Conservation (phyloP, 2,113 vertebrate species). For the Salvelinus fontinalis region DNA sequence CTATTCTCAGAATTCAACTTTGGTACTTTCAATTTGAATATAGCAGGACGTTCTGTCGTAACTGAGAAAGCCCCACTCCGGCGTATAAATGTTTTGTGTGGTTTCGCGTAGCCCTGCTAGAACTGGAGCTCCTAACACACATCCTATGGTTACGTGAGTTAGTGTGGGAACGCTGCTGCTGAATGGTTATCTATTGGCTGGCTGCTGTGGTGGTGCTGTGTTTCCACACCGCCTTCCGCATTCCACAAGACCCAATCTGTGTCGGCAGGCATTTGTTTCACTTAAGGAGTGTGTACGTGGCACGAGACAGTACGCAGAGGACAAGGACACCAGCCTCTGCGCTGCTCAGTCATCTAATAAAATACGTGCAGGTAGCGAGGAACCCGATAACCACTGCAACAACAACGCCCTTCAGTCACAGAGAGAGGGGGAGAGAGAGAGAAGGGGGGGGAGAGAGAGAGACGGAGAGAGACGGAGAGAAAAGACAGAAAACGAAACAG, state of each 20-base stretch:
- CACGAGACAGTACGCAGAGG: conserved; percentile 19
- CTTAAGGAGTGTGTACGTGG: conserved; percentile 5
- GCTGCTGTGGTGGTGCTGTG: neutral
- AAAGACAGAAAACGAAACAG: no score
- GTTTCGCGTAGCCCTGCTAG: no score
- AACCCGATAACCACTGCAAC: neutral
- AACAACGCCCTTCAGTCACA: conserved; percentile 16
- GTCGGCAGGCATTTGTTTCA: conserved; percentile 23
- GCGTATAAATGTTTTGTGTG: neutral
- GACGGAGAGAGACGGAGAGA: no score
- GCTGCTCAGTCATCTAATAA: conserved; percentile 21
- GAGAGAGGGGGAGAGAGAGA: neutral
- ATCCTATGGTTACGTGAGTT: neutral
- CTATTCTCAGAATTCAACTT: no score
- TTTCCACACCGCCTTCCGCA: neutral
- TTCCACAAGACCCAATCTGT: neutral
- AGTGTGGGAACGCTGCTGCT: neutral
- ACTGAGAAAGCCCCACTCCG: no score
- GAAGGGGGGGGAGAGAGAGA: neutral
- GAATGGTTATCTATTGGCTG: neutral
- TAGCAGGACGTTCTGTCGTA: no score
- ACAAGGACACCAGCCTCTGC: conserved; percentile 14
- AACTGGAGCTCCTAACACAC: no score
- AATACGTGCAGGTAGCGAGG: conserved; percentile 5
- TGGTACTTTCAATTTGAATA: no score